Base-by-base conservation (phyloP, 2,888 invertebrate species). In the Platypus cylindrus region DNA sequence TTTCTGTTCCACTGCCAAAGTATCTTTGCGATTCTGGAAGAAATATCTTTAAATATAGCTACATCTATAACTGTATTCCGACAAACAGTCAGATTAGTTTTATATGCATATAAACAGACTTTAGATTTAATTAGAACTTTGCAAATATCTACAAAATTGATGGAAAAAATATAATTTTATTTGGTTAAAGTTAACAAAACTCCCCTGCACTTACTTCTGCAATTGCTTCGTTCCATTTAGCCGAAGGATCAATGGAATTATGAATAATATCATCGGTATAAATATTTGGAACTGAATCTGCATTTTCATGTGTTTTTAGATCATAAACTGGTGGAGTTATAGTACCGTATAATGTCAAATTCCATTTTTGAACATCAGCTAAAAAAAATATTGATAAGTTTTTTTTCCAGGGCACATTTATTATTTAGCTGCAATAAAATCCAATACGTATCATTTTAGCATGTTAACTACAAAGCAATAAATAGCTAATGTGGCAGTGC, bases 291-390 rank as follows among this genome's bases (percentile, higher is more conserved):
- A 44, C 38, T 24, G 44, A 38, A 24, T 39, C 37, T 13, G 32
- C 45, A 9, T 34, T 40, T n/a, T 30, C 40, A 9, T 35, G 26
- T 27, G 44, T 53, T 18, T 45, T 46, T 18, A 45, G 43, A 42
- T 58, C 58, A 15, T 44, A 45, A 11, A 47, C 63, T 16, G 70
- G 62, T 2, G 65, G 60, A 7, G 64, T 66, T 20, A 66, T 75
- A 2, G 86, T 86, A 25, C 87, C 87, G 60, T 84, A 82, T 58
- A 87, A 75, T 52, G 82, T 77, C 52, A 86, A 61, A 59, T 81
- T 77, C 86, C 86, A 87, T 48, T 81, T 78, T 32, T 75, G 71
- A 37, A 86, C 64, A 52, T 74, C 72, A 50, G 56, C 56, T 59
- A 47, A 44, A 53, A 54, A 25, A n/a, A n/a, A n/a, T n/a, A n/a